A percentile compares a stretch with the other conserved stretches of the same genome.
These are phyloP conservation scores for Fopius arisanus DNA, from an alignment of 1,140 invertebrate genomes.

Conservation along the genomic window DNA sequence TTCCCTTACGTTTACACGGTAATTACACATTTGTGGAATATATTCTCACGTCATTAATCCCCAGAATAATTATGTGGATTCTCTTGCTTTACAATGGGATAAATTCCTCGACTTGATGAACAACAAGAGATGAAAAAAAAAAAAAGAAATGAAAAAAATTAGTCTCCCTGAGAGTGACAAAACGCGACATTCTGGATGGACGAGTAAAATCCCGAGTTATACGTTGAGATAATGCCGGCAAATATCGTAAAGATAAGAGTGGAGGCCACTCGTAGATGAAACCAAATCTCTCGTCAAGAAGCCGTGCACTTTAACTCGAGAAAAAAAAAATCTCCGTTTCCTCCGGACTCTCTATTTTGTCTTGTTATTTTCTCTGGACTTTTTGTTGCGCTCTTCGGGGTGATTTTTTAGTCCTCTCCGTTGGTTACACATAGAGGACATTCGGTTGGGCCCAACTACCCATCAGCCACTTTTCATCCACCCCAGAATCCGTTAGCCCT, in stretches of 20 bases:
- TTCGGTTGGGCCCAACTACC: slow-evolving; percentile 3
- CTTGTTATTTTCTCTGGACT: not conserved
- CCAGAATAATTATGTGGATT: not conserved
- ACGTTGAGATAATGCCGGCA: slow-evolving; percentile 58
- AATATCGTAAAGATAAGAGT: slow-evolving; percentile 65
- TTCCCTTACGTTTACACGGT: no score
- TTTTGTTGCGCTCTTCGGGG: not conserved
- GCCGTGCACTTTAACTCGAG: slow-evolving; percentile 25
- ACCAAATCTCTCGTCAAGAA: not conserved
- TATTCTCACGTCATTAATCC: no score
- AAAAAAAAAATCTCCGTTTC: slow-evolving; percentile 50
- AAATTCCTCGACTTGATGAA: not conserved
- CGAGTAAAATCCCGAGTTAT: slow-evolving; percentile 50
- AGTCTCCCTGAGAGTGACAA: slow-evolving; percentile 17
- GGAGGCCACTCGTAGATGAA: slow-evolving; percentile 29
- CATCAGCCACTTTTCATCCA: slow-evolving; percentile 40
- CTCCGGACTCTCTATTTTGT: slow-evolving; percentile 33
- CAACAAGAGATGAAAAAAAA: slow-evolving; percentile 1
- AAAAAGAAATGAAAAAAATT: not conserved
- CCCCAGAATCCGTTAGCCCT: slow-evolving; percentile 57
- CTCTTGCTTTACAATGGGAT: not conserved
- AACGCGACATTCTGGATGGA: slow-evolving; percentile 12
- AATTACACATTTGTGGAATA: no score
- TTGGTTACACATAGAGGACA: slow-evolving; percentile 13
- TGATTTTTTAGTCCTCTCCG: slow-evolving; percentile 43